Evolutionary conservation across 2,797 vertebrate species (phyloP).

Genomic region (Argya squamiceps): DNA sequence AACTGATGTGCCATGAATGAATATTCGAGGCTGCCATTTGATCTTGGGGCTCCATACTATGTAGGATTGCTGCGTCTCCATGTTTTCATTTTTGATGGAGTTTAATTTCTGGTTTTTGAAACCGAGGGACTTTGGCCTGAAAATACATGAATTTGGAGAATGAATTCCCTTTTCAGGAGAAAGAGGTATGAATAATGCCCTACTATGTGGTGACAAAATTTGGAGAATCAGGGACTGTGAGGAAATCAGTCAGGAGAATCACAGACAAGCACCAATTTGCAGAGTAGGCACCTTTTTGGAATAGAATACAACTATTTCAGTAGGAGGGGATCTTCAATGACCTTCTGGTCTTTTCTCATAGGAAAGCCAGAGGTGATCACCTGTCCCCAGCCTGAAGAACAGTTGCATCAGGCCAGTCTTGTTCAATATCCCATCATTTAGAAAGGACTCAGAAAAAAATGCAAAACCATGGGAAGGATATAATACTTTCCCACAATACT

Average conservation of each 20-base stretch:
- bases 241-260: fast-evolving
- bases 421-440: fast-evolving
- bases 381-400: neutral
- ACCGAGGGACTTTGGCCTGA: neutral
- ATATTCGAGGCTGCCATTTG: neutral
- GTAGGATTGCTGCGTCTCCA: fast-evolving
- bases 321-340: neutral
- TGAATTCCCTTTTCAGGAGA: neutral
- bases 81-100: neutral
- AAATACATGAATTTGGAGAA: neutral
- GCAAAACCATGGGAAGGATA: neutral
- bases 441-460: neutral
- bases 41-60: neutral
- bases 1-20: neutral
- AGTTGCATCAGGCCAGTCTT: neutral
- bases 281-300: neutral
- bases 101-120: neutral
- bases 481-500: neutral
- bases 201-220: neutral
- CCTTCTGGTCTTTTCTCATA: neutral
- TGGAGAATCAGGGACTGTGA: neutral
- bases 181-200: neutral
- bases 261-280: neutral
- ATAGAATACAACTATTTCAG: neutral
- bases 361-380: neutral